phyloP scores from a whole-genome alignment of 2,888 invertebrate species.

The Epistrophe grossulariae region DNA sequence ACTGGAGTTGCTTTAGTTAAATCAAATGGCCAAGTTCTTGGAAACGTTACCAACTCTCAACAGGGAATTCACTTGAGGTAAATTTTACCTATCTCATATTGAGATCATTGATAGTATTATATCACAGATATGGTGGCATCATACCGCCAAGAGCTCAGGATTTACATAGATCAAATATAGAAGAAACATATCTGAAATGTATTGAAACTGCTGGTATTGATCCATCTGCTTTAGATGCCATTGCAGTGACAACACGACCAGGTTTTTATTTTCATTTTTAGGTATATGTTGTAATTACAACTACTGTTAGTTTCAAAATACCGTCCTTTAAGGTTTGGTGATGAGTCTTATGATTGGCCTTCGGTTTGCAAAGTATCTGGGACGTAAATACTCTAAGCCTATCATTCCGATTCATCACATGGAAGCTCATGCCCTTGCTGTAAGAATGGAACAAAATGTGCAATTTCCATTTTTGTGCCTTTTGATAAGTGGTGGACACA shows the following conservation, averaged over 20 bases:
- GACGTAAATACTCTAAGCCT: slow-evolving; percentile 88
- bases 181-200: slow-evolving; percentile 88
- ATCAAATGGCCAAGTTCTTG: slow-evolving; percentile 88
- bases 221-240: slow-evolving; percentile 90
- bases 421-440: slow-evolving; percentile 98
- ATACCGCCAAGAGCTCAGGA: slow-evolving; percentile 94
- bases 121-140: slow-evolving; percentile 88
- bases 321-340: slow-evolving; percentile 8
- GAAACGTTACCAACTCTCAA: slow-evolving; percentile 93
- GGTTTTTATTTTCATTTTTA: slow-evolving; percentile 81
- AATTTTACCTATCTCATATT: neutral
- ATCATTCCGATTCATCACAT: slow-evolving; percentile 99
- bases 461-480: slow-evolving; percentile 95
- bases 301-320: neutral
- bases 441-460: slow-evolving; percentile 89
- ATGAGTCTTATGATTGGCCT: slow-evolving; percentile 78
- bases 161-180: slow-evolving; percentile 92
- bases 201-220: slow-evolving; percentile 86
- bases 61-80: slow-evolving; percentile 90
- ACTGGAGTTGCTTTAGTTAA: slow-evolving; percentile 96
- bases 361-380: slow-evolving; percentile 91
- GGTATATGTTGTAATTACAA: neutral
- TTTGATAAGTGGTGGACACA: slow-evolving; percentile 97
- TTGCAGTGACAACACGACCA: slow-evolving; percentile 96
- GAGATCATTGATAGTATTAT: neutral